Conservation (phyloP, 2,888 invertebrate species). For the Hololepta plana region DNA sequence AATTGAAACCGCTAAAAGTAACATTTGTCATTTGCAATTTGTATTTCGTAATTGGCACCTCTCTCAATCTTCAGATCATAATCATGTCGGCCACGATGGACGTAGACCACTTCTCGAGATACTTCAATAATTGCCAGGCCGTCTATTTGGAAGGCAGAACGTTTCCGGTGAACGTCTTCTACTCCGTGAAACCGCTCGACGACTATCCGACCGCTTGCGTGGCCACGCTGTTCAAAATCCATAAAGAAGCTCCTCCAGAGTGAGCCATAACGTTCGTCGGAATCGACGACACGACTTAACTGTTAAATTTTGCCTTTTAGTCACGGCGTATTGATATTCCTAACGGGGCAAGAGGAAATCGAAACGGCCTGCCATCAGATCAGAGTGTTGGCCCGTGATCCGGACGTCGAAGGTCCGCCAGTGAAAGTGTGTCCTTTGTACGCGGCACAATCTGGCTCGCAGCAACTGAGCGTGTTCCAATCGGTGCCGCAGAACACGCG, state of each 20-base stretch:
- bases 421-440: constrained; percentile 76
- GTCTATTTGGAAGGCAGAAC: constrained; percentile 83
- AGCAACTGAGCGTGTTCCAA: constrained; percentile 76
- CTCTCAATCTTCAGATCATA: constrained; percentile 39
- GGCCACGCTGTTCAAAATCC: constrained; percentile 79
- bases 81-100: constrained; percentile 96
- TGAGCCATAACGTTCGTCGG: constrained; percentile 27
- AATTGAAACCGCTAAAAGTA: constrained; percentile 46
- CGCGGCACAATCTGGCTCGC: constrained; percentile 70
- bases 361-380: constrained; percentile 67
- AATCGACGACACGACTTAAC: not conserved
- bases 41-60: not conserved
- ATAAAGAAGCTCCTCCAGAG: constrained; percentile 63
- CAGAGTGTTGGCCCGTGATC: constrained; percentile 49
- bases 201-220: constrained; percentile 74
- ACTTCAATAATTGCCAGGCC: constrained; percentile 73
- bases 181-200: constrained; percentile 50
- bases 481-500: constrained; percentile 52
- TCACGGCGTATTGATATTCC: constrained; percentile 79
- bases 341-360: constrained; percentile 95
- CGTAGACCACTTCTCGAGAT: constrained; percentile 78
- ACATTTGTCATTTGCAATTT: constrained; percentile 6
- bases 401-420: constrained; percentile 39
- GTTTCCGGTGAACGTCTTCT: constrained; percentile 59
- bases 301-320: constrained; percentile 30